Conservation (phyloP, 2,113 vertebrate species). For the Polypterus bichir region DNA sequence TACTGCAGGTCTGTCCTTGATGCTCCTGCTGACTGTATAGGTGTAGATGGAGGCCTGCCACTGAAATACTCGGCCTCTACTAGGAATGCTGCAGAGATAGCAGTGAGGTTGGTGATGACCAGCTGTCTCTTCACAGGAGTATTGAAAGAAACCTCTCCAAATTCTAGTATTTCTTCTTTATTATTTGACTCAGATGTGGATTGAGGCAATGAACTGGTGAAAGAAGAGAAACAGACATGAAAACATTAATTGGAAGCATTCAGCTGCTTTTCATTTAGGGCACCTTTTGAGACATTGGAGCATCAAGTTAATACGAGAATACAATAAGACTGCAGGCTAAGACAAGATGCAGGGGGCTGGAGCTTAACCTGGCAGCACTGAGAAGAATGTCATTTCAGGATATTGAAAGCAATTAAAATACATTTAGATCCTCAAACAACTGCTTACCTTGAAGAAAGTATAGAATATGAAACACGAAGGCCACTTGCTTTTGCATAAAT, state of each 20-base stretch:
- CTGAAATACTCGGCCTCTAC: constrained; percentile 63
- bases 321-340: no score
- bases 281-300: no score
- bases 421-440: background rate
- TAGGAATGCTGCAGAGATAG: constrained; percentile 57
- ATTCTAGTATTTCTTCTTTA: constrained; percentile 46
- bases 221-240: no score
- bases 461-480: constrained; percentile 52
- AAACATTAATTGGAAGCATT: no score
- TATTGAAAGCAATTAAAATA: no score
- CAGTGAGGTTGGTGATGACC: constrained; percentile 63
- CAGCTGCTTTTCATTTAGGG: no score
- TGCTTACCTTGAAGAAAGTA: constrained; percentile 28
- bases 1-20: constrained; percentile 29
- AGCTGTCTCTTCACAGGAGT: constrained; percentile 44
- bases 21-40: background rate
- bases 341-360: no score
- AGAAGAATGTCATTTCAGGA: no score
- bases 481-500: constrained; percentile 56
- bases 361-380: no score
- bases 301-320: no score
- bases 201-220: no score
- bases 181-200: no score
- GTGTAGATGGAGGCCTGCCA: constrained; percentile 19
- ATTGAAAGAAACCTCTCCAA: constrained; percentile 53